Evolutionary conservation across 2,113 vertebrate species (phyloP), one percentile per base, ranked within the genome.

Genomic region (Piliocolobus tephrosceles): DNA sequence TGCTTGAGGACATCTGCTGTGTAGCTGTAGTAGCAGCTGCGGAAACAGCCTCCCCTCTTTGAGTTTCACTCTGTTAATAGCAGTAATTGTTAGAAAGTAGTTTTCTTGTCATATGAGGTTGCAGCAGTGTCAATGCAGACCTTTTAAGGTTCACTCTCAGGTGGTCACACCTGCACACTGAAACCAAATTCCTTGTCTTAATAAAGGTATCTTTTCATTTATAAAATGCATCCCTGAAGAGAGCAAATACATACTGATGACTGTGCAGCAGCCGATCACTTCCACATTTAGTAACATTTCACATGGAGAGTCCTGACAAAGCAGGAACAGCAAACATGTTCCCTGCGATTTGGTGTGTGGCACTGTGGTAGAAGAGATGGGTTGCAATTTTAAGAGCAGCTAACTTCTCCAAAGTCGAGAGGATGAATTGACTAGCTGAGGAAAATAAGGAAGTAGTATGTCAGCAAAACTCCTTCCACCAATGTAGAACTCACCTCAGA

Each of bases 311-410:
- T 25, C 68, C 70, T 23, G 20, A 47, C 12, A 3, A 47, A 76
- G 18, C 10, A 25, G 50, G 13, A 17, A 35, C 5, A 35, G 9
- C 43, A n/a, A 12, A 1, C 14, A 12, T 30, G 16, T 17, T n/a
- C 16, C 1, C 6, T 64, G 35, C 27, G 2, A 9, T 1, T 20
- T 22, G n/a, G 22, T 12, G 1, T 2, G 0, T 23, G 52, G 61
- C 20, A 14, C 18, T 88, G 43, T 20, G 18, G 4, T 75, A 8
- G 12, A 43, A 43, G 35, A 38, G 10, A 16, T 3, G 35, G 45
- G 18, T 14, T 79, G 13, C 16, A 32, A 8, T 18, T 72, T 81
- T 73, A 52, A 45, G 40, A 45, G 3, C 35, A 16, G 47, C 22
- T 9, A 6, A 4, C 18, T 40, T 89, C 16, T 72, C 84, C 73